Evolutionary conservation across 2,888 invertebrate genomes (phyloP).

Genomic region (Drosophila subsilvestris): DNA sequence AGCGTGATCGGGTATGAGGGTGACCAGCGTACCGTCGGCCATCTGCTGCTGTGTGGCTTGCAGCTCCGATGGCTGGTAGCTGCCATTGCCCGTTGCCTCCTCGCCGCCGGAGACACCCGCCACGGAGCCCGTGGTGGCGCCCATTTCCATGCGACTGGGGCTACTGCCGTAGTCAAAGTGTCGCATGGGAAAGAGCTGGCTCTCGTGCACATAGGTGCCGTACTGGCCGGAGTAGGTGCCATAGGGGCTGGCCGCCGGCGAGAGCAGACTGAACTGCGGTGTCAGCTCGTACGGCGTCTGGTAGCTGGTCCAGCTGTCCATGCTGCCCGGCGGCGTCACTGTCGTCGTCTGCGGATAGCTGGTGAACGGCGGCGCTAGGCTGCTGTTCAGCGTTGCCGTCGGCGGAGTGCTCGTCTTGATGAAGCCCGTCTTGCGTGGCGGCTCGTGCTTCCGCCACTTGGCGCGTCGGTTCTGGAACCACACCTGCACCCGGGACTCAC

Average conservation of each 20-base stretch:
- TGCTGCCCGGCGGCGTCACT: slow-evolving; percentile 86
- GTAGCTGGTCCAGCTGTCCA: slow-evolving; percentile 91
- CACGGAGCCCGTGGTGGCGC: slow-evolving; percentile 66
- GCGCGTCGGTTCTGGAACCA: slow-evolving; percentile 91
- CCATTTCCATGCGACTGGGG: slow-evolving; percentile 83
- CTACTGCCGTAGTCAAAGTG: slow-evolving; percentile 84
- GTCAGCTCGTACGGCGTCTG: slow-evolving; percentile 91
- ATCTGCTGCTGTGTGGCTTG: slow-evolving; percentile 57
- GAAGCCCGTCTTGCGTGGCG: slow-evolving; percentile 94
- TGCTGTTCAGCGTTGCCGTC: slow-evolving; percentile 82
- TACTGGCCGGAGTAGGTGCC: slow-evolving; percentile 88
- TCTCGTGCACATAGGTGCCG: slow-evolving; percentile 89
- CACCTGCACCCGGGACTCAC: slow-evolving; percentile 89
- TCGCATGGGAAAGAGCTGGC: slow-evolving; percentile 89
- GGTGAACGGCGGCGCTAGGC: slow-evolving; percentile 86
- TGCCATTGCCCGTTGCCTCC: slow-evolving; percentile 73
- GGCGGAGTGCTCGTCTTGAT: slow-evolving; percentile 89
- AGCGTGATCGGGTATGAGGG: slow-evolving; percentile 56
- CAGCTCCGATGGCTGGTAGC: slow-evolving; percentile 69
- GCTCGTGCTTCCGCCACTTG: slow-evolving; percentile 97
- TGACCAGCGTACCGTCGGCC: slow-evolving; percentile 62
- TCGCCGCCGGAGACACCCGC: slow-evolving; percentile 84
- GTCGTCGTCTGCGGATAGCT: slow-evolving; percentile 87
- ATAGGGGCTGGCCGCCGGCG: slow-evolving; percentile 88
- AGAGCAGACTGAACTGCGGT: slow-evolving; percentile 90